These are phyloP conservation scores for Onychostruthus taczanowskii DNA, from an alignment of 2,113 vertebrate species.

Conservation along the genomic window DNA sequence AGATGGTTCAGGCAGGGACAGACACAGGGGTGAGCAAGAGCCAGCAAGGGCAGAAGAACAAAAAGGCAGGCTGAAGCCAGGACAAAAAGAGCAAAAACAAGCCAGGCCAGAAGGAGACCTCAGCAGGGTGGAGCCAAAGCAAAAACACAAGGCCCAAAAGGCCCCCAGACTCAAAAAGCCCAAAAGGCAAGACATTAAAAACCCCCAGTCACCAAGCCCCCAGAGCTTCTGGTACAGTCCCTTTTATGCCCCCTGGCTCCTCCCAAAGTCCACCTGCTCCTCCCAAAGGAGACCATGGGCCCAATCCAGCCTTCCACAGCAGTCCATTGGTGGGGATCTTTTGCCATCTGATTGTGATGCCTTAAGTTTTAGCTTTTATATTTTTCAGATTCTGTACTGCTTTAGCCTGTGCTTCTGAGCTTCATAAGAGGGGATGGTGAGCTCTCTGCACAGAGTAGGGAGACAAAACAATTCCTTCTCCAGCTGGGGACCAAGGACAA, in stretches of 20 bases:
- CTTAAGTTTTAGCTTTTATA: not conserved
- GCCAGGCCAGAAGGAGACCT: not conserved
- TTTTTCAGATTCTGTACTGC: not conserved
- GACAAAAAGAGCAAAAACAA: not conserved
- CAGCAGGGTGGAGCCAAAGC: not conserved
- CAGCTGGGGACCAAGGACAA: too few relatives aligned
- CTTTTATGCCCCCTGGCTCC: not conserved
- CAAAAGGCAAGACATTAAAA: not conserved
- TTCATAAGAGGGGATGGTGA: not conserved
- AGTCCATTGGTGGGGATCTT: not conserved
- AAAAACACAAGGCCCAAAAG: not conserved
- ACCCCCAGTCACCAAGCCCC: not conserved
- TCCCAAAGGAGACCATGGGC: not conserved
- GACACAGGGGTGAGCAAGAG: accelerated
- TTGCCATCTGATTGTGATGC: not conserved
- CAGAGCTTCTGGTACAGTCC: not conserved
- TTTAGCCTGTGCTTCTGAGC: not conserved
- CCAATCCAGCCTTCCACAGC: not conserved
- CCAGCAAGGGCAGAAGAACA: not conserved
- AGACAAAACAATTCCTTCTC: not conserved
- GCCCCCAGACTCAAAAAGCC: not conserved
- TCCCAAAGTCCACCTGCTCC: not conserved
- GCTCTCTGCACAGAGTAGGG: not conserved
- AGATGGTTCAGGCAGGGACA: not conserved
- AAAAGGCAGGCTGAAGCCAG: not conserved